Base-by-base conservation (phyloP, 2,888 invertebrate genomes). In the Dyspetes luteomarginatus region DNA sequence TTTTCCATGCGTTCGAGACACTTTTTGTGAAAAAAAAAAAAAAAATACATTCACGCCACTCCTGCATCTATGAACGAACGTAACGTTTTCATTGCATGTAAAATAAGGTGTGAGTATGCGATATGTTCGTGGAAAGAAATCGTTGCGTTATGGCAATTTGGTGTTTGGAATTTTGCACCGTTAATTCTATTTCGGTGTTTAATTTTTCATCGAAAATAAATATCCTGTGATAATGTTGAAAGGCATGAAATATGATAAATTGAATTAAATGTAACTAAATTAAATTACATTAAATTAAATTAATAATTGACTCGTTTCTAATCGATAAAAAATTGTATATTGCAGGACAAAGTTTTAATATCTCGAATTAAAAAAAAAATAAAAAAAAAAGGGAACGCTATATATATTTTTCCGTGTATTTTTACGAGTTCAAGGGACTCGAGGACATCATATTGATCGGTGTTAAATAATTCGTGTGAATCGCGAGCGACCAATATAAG, bases 71-170 rank as follows among this genome's bases (percentile, higher is more conserved):
- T 30, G 19, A 65, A 65, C 28, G 50, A 28, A 36, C 17, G 48
- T 65, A 65, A 65, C 50, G 65, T 30, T 65, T 48, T 17, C 19
- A 30, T 65, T 17, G 30, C 56, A 56, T 17, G 26, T 50, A 22
- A 28, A 3, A 36, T 69, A 9, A n/a, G n/a, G 28, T 48, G 3
- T 5, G 12, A 19, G 3, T 19, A 2, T 7, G 36, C 36, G 36
- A 17, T 3, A 1, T 19, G 48, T 50, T 17, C 22, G 9, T 50
- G 4, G 22, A 0, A 12, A 1, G 36, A 36, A 12, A 12, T 36
- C 36, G 12, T 36, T 36, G 12, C 36, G 5, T 19, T 7, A 9
- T 19, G 22, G 48, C 48, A 50, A 19, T 50, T 50, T 48, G 15
- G 17, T 50, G 7, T 19, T 19, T 19, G 48, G 0, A 50, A 50